These are phyloP conservation scores for Habroteleia sp. DNA, from an alignment of 2,888 invertebrate genomes.

Conservation along the genomic window DNA sequence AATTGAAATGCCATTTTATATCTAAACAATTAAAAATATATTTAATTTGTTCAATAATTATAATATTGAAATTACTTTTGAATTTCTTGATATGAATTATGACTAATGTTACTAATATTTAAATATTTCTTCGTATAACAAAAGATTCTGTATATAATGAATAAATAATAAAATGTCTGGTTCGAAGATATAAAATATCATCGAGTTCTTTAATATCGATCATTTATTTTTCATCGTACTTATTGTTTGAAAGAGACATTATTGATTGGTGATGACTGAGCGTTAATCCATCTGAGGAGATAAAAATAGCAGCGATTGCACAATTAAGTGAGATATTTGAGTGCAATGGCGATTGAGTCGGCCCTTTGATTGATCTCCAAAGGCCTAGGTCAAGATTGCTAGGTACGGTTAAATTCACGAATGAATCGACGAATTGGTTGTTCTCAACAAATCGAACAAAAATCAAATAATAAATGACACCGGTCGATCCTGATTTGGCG, in stretches of 20 bases:
- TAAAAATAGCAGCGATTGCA: conserved; percentile 41
- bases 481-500: conserved; percentile 17
- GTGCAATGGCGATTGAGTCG: conserved; percentile 24
- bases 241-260: conserved; percentile 11
- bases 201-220: conserved; percentile 38
- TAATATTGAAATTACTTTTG: no score
- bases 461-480: conserved; percentile 27
- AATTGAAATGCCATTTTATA: no score
- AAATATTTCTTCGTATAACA: neutral
- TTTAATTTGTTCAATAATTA: no score
- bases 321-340: conserved; percentile 46
- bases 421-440: conserved; percentile 32
- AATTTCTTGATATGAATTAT: no score
- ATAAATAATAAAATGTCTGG: no score
- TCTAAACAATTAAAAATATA: no score
- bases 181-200: conserved; percentile 3
- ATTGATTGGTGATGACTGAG: conserved; percentile 36
- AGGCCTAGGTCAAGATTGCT: conserved; percentile 74
- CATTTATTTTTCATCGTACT: conserved; percentile 27
- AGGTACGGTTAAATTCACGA: conserved; percentile 56
- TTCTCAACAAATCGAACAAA: conserved; percentile 4
- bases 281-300: conserved; percentile 26
- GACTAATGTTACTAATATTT: no score
- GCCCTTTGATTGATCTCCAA: conserved; percentile 64
- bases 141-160: neutral